Evolutionary conservation across 2,797 vertebrate genomes (phyloP).

Genomic region (Characodon lateralis): DNA sequence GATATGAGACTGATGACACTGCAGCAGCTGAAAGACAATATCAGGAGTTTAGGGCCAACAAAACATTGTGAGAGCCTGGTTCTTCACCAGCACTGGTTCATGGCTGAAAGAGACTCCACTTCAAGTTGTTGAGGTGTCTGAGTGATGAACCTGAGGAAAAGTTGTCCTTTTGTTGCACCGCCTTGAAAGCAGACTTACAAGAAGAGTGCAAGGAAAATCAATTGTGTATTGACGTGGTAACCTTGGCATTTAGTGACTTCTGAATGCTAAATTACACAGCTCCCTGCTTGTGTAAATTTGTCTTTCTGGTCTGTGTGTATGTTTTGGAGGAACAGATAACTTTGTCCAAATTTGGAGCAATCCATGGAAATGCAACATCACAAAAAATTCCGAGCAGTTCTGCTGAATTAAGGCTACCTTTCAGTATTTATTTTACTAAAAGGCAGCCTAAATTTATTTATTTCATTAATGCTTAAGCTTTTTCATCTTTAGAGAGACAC

Average conservation of each 20-base stretch:
- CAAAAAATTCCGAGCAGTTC: conserved; percentile 1
- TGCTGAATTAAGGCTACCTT: not conserved
- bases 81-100: not conserved
- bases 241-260: conserved; percentile 61
- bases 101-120: not conserved
- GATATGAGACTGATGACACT: not conserved
- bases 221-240: conserved; percentile 45
- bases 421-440: not conserved
- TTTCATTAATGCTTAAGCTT: too few species aligned
- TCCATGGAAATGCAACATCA: conserved; percentile 27
- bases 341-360: not conserved
- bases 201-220: conserved; percentile 37
- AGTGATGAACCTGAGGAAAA: not conserved
- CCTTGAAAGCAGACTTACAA: conserved; percentile 30
- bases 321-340: conserved; percentile 24
- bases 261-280: conserved; percentile 43
- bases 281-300: conserved; percentile 18
- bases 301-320: conserved; percentile 22
- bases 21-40: not conserved
- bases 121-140: not conserved
- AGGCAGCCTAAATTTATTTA: not conserved
- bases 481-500: not conserved
- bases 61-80: not conserved
- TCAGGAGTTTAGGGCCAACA: not conserved
- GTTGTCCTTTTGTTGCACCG: not conserved